Evolutionary conservation across 2,888 invertebrate species (phyloP).

Genomic region (Zygogramma bicolorata): DNA sequence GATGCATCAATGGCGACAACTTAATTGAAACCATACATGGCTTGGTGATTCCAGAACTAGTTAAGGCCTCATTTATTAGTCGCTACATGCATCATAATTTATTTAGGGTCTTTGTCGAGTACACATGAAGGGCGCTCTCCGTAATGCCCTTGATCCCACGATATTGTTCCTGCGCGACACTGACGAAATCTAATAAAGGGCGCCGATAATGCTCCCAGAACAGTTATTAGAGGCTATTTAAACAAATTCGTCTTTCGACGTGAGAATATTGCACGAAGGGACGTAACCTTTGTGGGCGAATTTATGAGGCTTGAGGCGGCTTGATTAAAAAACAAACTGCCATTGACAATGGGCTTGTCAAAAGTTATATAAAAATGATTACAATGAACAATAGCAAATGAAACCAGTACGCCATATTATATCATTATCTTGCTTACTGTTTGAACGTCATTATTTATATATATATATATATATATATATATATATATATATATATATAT

Average conservation of each 20-base stretch:
- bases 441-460: too few species aligned
- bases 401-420: too few species aligned
- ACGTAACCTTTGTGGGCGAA: neutral
- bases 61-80: slow-evolving; percentile 50
- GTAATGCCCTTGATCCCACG: slow-evolving; percentile 39
- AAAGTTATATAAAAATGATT: too few species aligned
- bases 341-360: too few species aligned
- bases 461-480: too few species aligned
- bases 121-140: neutral
- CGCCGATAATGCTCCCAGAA: slow-evolving; percentile 16
- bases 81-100: slow-evolving; percentile 53
- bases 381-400: too few species aligned
- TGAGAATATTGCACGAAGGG: slow-evolving; percentile 9
- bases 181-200: slow-evolving; percentile 55
- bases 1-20: slow-evolving; percentile 43
- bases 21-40: slow-evolving; percentile 46
- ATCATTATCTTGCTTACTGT: too few species aligned
- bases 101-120: slow-evolving; percentile 47
- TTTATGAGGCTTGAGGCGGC: neutral
- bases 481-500: too few species aligned
- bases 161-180: slow-evolving; percentile 37
- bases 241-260: slow-evolving; percentile 14
- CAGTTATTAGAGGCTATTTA: slow-evolving; percentile 12
- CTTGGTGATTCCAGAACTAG: slow-evolving; percentile 10
- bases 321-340: neutral